Evolutionary conservation across 1,140 invertebrate species (phyloP).

Genomic region (Ladona fulva): DNA sequence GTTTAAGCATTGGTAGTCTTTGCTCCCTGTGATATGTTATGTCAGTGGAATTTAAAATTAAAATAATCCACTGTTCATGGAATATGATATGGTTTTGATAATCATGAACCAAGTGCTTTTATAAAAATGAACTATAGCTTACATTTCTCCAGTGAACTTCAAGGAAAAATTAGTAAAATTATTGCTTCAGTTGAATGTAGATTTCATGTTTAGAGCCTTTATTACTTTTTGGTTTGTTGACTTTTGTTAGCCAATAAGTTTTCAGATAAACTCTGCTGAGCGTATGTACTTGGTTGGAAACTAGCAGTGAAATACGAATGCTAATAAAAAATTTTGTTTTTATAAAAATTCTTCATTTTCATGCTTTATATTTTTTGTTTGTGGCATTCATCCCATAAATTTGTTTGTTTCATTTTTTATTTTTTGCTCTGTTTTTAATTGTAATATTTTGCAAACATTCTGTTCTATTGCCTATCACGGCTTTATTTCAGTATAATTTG

Average conservation of each 20-base stretch:
- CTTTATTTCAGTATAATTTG: too few relatives aligned
- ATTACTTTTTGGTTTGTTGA: not conserved
- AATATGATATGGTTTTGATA: not conserved
- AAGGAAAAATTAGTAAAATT: not conserved
- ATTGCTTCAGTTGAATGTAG: not conserved
- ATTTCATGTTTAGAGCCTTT: not conserved
- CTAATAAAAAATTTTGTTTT: constrained; percentile 5
- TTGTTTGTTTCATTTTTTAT: too few relatives aligned
- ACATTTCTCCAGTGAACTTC: not conserved
- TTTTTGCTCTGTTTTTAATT: too few relatives aligned
- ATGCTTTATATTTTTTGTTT: not conserved
- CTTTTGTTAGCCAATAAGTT: not conserved
- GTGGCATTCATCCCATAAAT: too few relatives aligned
- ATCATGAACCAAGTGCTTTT: not conserved
- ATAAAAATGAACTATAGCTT: not conserved
- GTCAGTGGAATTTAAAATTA: not conserved
- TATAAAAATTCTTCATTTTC: not conserved
- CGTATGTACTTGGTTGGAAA: not conserved
- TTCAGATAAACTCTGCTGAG: not conserved
- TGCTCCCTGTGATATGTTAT: not conserved
- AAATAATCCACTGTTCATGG: not conserved
- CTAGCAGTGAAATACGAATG: not conserved
- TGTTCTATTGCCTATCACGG: too few relatives aligned
- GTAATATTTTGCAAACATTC: too few relatives aligned
- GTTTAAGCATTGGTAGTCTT: not conserved